Evolutionary conservation across 2,797 vertebrate species (phyloP).

Genomic region (Anisognathus igniventris): DNA sequence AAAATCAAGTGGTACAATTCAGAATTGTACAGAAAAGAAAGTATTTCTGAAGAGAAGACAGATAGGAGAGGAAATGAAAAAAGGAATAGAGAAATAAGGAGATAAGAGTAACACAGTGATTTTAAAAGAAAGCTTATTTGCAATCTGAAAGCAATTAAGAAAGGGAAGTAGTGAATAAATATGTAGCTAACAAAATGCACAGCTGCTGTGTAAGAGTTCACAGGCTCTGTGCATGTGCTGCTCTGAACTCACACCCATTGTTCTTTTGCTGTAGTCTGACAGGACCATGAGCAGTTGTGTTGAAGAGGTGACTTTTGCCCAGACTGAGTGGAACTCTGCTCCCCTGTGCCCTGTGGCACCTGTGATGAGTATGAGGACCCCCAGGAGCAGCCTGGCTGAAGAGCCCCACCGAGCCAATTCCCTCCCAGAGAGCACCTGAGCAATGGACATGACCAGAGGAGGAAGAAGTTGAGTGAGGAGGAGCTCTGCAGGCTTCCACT

Average conservation of each 20-base stretch:
- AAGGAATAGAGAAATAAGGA: not conserved
- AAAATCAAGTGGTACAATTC: not conserved
- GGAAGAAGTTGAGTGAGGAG: not conserved
- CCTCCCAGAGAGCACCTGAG: not conserved
- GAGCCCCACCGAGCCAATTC: rapidly evolving
- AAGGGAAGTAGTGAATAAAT: not conserved
- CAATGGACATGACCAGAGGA: not conserved
- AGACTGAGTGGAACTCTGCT: not conserved
- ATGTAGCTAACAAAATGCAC: not conserved
- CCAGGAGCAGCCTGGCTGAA: rapidly evolving
- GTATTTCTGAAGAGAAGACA: not conserved
- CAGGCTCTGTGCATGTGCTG: not conserved
- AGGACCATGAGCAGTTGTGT: not conserved
- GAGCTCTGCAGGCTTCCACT: not conserved
- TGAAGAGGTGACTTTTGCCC: not conserved
- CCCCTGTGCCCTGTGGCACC: not conserved
- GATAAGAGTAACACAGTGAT: not conserved
- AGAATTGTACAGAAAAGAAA: not conserved
- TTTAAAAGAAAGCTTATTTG: not conserved
- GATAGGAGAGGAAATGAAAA: not conserved
- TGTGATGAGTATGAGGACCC: not conserved
- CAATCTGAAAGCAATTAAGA: not conserved
- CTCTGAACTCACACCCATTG: not conserved
- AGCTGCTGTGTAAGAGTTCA: not conserved
- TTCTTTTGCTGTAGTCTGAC: not conserved